Evolutionary conservation across 2,797 vertebrate genomes (phyloP), one percentile per base, ranked within the genome.

Genomic region (Pogonophryne albipinna): DNA sequence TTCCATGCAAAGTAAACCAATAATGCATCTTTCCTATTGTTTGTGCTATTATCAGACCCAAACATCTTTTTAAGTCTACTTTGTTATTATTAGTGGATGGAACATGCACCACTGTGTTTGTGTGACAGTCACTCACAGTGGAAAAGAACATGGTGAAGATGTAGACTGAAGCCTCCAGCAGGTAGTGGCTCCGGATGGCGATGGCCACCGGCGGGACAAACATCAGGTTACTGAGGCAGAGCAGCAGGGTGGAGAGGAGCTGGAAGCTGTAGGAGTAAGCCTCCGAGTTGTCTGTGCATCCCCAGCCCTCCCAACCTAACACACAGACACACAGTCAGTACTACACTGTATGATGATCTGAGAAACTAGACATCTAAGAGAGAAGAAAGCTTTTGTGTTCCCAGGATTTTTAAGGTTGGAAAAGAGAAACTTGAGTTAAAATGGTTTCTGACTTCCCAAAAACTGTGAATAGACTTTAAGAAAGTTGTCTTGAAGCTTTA

Each of bases 101-200:
- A 66, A 49, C 44, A 55, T 23, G 47, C 52, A 46, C 7, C 15
- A 12, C 2, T 56, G 31, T 66, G 53, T 31, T 64, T 6, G 10
- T 9, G 17, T 14, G 49, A 19, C 57, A 58, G 56, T 46, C 42
- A 74, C 97, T 95, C 87, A 99, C 98, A 1, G 98, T 99, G 75
- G 98, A 99, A 92, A 99, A 99, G 94, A 99, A 99, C 98, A 99
- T 99, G 85, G 98, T 99, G 93, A 99, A 99, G 85, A 98, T 96
- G 89, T 99, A 99, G 90, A 99, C 96, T 0, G 98, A 97, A 2
- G 98, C 98, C 91, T 99, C 98, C 74, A 99, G 94, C 70, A 99
- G 95, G 72, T 97, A 99, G 80, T 97, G 95, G 88, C 97, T 97
- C 57, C 97, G 95, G 59, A 99, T 91, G 12, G 98, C 98, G 4